Evolutionary conservation across 2,888 invertebrate genomes (phyloP).

Genomic region (Priocnemis perturbator): DNA sequence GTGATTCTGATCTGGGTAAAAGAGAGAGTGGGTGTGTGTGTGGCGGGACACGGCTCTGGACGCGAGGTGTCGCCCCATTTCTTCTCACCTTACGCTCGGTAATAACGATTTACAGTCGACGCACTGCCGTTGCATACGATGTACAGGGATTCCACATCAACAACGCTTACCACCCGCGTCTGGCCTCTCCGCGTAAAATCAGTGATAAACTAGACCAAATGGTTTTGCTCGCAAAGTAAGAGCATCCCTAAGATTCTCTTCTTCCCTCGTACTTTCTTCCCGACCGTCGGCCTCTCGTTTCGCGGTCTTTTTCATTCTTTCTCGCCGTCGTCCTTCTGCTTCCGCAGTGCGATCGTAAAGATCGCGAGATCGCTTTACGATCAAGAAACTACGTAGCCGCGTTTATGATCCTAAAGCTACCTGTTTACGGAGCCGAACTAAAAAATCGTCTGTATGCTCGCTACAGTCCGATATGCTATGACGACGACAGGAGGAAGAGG

Average conservation of each 20-base stretch:
- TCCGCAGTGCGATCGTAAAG: conserved; percentile 32
- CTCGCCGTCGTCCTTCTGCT: not conserved
- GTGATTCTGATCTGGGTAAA: no score
- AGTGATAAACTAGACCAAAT: no score
- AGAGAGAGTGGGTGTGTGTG: no score
- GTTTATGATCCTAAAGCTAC: conserved; percentile 46
- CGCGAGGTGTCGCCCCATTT: no score
- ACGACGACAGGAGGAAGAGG: conserved; percentile 4
- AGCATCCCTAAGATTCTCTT: not conserved
- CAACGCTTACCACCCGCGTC: no score
- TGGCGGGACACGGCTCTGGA: no score
- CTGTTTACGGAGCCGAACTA: conserved; percentile 29
- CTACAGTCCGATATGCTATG: not conserved
- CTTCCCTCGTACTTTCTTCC: conserved; percentile 1
- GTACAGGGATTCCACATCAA: no score
- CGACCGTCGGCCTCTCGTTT: not conserved
- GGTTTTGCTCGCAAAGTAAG: no score
- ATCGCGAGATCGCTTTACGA: conserved; percentile 56
- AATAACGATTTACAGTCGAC: no score
- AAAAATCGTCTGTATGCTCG: conserved; percentile 16
- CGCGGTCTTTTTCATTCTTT: conserved; percentile 4
- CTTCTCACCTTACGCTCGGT: no score
- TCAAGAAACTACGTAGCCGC: conserved; percentile 42
- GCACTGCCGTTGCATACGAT: no score
- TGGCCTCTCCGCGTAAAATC: no score